Percentiles rank a stretch among this genome's conserved stretches.
phyloP scores from a whole-genome alignment of 2,113 vertebrate genomes.

The Psittacara wagleri region DNA sequence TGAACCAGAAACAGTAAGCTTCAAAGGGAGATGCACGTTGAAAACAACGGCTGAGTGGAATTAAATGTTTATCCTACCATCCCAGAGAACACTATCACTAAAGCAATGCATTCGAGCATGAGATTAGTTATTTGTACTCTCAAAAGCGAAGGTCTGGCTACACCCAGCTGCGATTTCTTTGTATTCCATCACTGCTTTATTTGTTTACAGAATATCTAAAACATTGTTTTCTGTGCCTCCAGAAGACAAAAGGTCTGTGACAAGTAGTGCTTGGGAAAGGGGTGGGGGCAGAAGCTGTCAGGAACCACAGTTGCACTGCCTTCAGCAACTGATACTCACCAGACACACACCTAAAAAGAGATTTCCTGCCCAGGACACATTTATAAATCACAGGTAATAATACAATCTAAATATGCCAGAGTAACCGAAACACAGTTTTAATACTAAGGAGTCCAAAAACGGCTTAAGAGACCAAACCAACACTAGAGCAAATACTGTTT shows the following conservation, averaged over 20 bases:
- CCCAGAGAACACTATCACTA: neutral
- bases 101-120: neutral
- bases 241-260: conserved; percentile 69
- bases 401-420: neutral
- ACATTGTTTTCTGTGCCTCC: conserved; percentile 13
- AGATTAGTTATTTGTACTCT: conserved; percentile 14
- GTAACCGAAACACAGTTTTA: conserved; percentile 10
- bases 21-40: neutral
- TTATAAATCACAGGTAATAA: conserved; percentile 2
- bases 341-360: neutral
- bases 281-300: conserved; percentile 35
- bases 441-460: neutral
- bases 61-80: conserved; percentile 20
- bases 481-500: neutral
- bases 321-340: conserved; percentile 34
- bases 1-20: neutral
- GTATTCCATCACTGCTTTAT: neutral
- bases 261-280: conserved; percentile 54
- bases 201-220: conserved; percentile 40
- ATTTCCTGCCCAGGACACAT: conserved; percentile 19
- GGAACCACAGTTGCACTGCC: conserved; percentile 54
- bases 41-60: neutral
- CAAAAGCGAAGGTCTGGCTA: conserved; percentile 22
- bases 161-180: conserved; percentile 27
- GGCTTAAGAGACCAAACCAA: neutral